Conservation (phyloP, 2,113 vertebrate genomes). For the Macaca mulatta region DNA sequence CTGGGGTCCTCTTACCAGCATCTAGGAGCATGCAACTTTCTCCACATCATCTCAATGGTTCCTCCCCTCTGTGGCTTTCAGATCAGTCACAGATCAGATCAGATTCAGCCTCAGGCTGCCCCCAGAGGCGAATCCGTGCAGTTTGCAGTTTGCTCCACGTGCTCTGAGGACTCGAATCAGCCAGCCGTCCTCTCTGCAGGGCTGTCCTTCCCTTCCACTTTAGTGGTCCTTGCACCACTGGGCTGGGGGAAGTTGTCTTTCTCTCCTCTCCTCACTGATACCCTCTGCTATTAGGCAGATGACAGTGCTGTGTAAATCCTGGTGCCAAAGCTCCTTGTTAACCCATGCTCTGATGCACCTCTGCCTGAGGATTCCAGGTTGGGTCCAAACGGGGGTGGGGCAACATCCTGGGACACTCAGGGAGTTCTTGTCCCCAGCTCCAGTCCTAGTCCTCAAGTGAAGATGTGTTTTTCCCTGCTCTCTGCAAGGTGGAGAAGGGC, state of each 20-base stretch:
- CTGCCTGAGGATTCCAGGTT: neutral
- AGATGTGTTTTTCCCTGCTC: neutral
- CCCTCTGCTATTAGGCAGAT: neutral
- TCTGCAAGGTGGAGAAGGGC: neutral
- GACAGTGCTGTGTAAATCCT: neutral
- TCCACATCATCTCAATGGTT: neutral
- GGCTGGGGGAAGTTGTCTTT: neutral
- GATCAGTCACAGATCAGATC: neutral
- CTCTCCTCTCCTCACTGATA: neutral
- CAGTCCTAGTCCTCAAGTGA: neutral
- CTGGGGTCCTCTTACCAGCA: neutral
- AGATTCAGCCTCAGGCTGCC: neutral
- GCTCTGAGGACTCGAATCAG: neutral
- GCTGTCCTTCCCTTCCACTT: neutral
- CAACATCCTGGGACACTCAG: neutral
- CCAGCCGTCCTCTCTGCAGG: neutral
- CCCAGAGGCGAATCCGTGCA: neutral
- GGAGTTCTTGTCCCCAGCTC: neutral
- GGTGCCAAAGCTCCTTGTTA: accelerated
- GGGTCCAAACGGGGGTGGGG: accelerated
- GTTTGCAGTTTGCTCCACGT: too few species aligned
- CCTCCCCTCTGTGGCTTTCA: neutral
- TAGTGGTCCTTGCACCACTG: accelerated
- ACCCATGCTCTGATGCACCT: neutral
- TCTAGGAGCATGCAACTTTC: neutral